Evolutionary conservation across 2,888 invertebrate genomes (phyloP).

Genomic region (Norana najaformis): DNA sequence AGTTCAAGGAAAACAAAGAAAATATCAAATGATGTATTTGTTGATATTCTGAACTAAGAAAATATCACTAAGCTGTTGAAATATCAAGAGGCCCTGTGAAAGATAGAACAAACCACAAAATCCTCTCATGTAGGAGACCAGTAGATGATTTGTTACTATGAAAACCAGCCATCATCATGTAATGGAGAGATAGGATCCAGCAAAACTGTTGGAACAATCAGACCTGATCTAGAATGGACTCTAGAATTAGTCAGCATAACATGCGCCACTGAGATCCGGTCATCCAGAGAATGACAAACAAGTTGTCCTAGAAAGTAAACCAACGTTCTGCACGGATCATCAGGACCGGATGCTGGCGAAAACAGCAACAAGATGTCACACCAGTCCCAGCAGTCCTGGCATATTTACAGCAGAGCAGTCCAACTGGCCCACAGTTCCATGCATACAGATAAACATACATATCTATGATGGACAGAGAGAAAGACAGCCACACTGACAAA

Average conservation of each 20-base stretch:
- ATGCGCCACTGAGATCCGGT: not conserved
- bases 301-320: not conserved
- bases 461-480: not conserved
- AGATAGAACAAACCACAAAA: no score
- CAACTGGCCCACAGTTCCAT: not conserved
- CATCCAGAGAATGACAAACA: not conserved
- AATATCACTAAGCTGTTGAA: no score
- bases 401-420: not conserved
- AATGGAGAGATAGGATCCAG: not conserved
- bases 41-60: no score
- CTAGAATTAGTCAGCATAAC: not conserved
- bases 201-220: not conserved
- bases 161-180: not conserved
- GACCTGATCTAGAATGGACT: no score
- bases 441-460: not conserved
- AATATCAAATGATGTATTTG: not conserved
- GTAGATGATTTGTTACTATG: not conserved
- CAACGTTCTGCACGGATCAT: not conserved
- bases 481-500: not conserved
- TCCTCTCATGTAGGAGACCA: not conserved
- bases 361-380: not conserved
- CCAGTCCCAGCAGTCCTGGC: not conserved
- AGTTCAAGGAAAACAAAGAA: not conserved
- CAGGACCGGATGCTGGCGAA: not conserved
- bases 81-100: no score